These are phyloP conservation scores for Willowsia nigromaculata DNA, from an alignment of 2,888 invertebrate genomes.

Conservation along the genomic window DNA sequence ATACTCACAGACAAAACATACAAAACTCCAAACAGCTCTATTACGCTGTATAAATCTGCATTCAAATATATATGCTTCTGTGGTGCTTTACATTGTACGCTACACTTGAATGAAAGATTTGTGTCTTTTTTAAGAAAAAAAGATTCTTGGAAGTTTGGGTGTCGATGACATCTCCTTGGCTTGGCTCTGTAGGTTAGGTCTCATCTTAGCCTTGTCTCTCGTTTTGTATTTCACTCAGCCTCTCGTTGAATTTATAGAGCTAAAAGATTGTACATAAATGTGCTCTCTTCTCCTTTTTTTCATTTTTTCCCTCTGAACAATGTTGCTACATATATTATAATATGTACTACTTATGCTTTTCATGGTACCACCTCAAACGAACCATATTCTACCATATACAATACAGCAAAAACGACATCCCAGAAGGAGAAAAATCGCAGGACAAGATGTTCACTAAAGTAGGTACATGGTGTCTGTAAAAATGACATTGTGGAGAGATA, in stretches of 20 bases:
- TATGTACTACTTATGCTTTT: background rate
- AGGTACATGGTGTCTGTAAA: conserved; percentile 36
- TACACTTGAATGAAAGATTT: conserved; percentile 59
- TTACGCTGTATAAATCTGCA: background rate
- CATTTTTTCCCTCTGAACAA: background rate
- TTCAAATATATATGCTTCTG: background rate
- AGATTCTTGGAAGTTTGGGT: conserved; percentile 53
- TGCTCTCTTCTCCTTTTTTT: background rate
- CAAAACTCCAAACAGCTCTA: background rate
- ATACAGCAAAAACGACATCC: background rate
- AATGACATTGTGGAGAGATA: conserved; percentile 51
- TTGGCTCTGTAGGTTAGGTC: conserved; percentile 2
- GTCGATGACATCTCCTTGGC: conserved; percentile 64
- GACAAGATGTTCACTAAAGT: conserved; percentile 59
- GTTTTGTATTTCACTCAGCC: conserved; percentile 61
- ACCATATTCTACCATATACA: background rate
- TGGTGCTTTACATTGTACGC: background rate
- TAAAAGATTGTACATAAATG: background rate
- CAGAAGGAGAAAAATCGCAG: conserved; percentile 30
- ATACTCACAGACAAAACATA: background rate
- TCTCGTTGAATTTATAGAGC: conserved; percentile 43
- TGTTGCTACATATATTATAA: background rate
- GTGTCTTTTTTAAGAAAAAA: conserved; percentile 59
- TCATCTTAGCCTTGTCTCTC: background rate
- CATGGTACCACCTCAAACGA: background rate